A percentile compares a stretch with the other conserved stretches of the same genome.
phyloP scores from a whole-genome alignment of 2,888 invertebrate species.

The Onchidella celtica region DNA sequence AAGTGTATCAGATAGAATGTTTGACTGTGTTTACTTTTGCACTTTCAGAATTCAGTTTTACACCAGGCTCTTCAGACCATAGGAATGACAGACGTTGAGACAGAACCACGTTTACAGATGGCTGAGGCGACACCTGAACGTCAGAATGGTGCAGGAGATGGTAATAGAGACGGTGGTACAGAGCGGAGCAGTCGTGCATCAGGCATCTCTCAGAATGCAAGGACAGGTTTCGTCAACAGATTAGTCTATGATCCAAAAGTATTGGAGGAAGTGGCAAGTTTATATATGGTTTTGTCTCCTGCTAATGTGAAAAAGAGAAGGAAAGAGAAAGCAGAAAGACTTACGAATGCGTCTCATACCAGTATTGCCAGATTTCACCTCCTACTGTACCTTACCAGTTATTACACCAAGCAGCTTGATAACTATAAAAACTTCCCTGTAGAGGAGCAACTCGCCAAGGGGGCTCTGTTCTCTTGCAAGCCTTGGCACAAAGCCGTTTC shows the following conservation, averaged over 20 bases:
- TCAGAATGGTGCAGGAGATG: neutral
- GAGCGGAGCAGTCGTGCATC: neutral
- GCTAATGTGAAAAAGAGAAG: neutral
- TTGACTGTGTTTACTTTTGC: neutral
- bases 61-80: constrained; percentile 20
- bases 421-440: no score
- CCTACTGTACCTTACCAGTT: no score
- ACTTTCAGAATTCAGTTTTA: constrained; percentile 42
- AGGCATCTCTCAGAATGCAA: neutral
- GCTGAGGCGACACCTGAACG: neutral
- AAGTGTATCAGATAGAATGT: neutral
- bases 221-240: neutral
- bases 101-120: constrained; percentile 14
- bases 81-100: constrained; percentile 16
- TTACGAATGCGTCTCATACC: no score
- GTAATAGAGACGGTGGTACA: neutral
- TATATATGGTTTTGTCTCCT: neutral
- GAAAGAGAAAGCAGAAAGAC: neutral
- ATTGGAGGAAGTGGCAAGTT: constrained; percentile 33
- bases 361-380: no score
- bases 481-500: no score
- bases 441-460: no score
- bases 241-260: neutral
- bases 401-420: no score
- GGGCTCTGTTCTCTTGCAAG: no score